A percentile compares a stretch with the other conserved stretches of the same genome.
These are phyloP conservation scores for Schrankia costaestrigalis DNA, from an alignment of 2,888 invertebrate genomes.

Conservation along the genomic window DNA sequence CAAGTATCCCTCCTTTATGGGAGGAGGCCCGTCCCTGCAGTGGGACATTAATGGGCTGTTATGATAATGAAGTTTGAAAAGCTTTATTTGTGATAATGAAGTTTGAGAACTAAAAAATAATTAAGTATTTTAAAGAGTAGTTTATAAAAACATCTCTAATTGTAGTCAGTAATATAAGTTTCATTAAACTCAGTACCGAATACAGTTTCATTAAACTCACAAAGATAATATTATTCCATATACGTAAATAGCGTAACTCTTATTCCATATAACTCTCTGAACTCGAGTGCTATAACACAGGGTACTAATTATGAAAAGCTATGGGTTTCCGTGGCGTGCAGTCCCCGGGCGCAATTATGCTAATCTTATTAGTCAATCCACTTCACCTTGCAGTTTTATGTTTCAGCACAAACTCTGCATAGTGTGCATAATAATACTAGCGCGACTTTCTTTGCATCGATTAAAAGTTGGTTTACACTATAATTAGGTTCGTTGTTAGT, in stretches of 20 bases:
- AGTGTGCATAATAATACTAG: conserved; percentile 17
- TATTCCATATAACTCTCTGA: conserved; percentile 20
- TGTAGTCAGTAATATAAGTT: too few species aligned
- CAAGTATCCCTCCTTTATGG: too few species aligned
- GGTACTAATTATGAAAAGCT: conserved; percentile 70
- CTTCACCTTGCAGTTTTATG: conserved; percentile 62
- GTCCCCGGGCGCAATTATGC: conserved; percentile 64
- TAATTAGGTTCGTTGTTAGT: conserved; percentile 30
- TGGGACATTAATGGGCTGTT: too few species aligned
- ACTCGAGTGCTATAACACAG: conserved; percentile 34
- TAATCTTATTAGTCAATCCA: conserved; percentile 77
- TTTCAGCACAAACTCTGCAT: conserved; percentile 42
- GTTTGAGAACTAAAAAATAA: too few species aligned
- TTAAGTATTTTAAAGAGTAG: too few species aligned
- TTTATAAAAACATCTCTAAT: too few species aligned
- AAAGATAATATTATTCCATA: conserved; percentile 15
- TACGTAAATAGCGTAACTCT: conserved; percentile 12
- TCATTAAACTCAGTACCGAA: too few species aligned
- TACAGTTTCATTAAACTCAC: conserved; percentile 17
- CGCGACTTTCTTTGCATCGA: conserved; percentile 25
- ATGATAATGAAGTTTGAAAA: too few species aligned
- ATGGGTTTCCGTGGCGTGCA: conserved; percentile 71
- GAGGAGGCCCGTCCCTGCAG: too few species aligned
- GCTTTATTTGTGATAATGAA: too few species aligned
- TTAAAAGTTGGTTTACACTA: conserved; percentile 28